Evolutionary conservation across 1,140 invertebrate genomes (phyloP).

Genomic region (Arctopsyche grandis): DNA sequence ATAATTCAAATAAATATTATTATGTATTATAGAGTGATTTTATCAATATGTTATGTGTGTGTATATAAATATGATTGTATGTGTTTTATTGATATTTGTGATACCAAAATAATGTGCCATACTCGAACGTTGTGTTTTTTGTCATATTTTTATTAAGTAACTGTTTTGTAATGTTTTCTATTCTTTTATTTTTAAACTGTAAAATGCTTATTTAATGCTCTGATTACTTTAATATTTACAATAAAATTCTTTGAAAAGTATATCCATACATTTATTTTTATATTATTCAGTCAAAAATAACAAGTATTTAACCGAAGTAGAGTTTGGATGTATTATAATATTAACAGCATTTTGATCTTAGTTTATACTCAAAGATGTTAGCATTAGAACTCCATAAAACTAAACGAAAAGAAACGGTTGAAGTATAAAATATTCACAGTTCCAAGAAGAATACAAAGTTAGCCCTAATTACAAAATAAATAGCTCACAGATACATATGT

Average conservation of each 20-base stretch:
- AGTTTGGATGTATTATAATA: too few species aligned
- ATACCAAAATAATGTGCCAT: slow-evolving; percentile 42
- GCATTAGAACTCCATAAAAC: too few species aligned
- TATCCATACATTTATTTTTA: not conserved
- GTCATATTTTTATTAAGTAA: not conserved
- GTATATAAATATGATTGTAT: slow-evolving; percentile 20
- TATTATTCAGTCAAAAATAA: too few species aligned
- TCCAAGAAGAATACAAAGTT: too few species aligned
- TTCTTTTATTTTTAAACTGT: slow-evolving; percentile 1
- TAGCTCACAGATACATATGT: too few species aligned
- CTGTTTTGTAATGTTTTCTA: not conserved
- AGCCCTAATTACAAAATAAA: too few species aligned
- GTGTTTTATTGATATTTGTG: slow-evolving; percentile 28
- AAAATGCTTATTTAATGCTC: slow-evolving; percentile 13
- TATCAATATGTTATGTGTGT: not conserved
- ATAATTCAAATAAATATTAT: not conserved
- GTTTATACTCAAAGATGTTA: too few species aligned
- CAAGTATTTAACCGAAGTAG: too few species aligned
- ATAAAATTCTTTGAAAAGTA: slow-evolving; percentile 36
- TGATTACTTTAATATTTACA: slow-evolving; percentile 26
- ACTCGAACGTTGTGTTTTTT: slow-evolving; percentile 49
- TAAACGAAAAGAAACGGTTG: too few species aligned
- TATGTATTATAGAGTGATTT: not conserved
- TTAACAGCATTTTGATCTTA: too few species aligned
- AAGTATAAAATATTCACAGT: too few species aligned